These are phyloP conservation scores for Sebastes vulpes DNA, from an alignment of 2,797 vertebrate species.

Conservation along the genomic window DNA sequence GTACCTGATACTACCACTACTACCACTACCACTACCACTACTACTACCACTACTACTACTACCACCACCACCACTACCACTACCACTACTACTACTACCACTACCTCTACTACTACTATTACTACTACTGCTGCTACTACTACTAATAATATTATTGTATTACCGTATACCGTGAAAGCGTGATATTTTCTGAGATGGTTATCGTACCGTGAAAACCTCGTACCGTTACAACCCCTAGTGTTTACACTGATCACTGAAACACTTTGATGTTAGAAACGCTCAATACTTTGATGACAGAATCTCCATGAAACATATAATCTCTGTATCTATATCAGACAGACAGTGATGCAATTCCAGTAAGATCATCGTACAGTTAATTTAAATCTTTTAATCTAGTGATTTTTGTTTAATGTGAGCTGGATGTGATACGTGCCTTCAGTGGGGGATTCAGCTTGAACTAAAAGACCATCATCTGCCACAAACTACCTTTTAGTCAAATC, in stretches of 20 bases:
- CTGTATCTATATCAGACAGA: neutral
- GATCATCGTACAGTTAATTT: neutral
- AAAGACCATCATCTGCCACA: conserved; percentile 42
- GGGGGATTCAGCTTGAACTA: conserved; percentile 20
- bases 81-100: no score
- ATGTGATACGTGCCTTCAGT: conserved; percentile 9
- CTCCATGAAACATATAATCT: conserved; percentile 9
- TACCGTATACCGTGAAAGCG: no score
- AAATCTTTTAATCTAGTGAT: conserved; percentile 1
- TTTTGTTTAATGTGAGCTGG: neutral
- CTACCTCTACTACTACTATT: no score
- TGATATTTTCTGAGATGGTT: no score
- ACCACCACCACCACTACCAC: no score
- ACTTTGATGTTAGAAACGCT: conserved; percentile 11
- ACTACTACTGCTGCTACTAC: no score
- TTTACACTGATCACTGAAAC: conserved; percentile 21
- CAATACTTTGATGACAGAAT: conserved; percentile 1
- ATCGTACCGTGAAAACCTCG: no score
- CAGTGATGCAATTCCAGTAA: neutral
- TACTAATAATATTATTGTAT: no score
- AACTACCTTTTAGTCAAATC: conserved; percentile 48
- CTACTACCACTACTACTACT: fast-evolving
- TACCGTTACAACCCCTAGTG: neutral
- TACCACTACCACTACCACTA: no score
- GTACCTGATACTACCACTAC: no score